Conservation (phyloP, 53 echinoderm and acorn worm species). For the Apostichopus leukothele region DNA sequence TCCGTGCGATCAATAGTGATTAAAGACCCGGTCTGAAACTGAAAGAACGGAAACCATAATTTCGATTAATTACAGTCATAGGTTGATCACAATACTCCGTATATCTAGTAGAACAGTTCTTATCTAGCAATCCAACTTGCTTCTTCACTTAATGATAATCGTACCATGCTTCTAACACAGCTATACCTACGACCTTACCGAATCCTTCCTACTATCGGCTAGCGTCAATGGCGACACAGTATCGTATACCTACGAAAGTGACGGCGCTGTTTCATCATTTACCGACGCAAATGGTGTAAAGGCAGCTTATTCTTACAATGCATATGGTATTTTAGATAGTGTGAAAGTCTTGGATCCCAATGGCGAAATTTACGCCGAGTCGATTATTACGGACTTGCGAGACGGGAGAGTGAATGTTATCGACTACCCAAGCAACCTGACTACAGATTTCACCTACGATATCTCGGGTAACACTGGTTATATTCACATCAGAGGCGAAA, state of each 20-base stretch:
- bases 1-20: no score
- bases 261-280: conserved; percentile 55
- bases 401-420: conserved; percentile 18
- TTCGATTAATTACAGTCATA: no score
- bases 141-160: background rate
- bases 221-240: conserved; percentile 25
- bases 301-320: conserved; percentile 32
- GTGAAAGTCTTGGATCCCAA: conserved; percentile 4
- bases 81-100: no score
- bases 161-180: background rate
- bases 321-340: conserved; percentile 6
- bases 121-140: no score
- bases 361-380: conserved; percentile 15
- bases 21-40: no score
- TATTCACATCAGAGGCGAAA: conserved; percentile 23
- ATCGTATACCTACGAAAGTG: conserved; percentile 44
- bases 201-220: conserved; percentile 35
- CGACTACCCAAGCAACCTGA: conserved; percentile 26
- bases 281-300: background rate
- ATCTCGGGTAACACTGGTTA: conserved; percentile 38
- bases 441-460: conserved; percentile 32
- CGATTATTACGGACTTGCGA: background rate
- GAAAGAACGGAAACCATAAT: no score
- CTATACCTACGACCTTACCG: conserved; percentile 50
- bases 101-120: no score